Conservation (phyloP, 2,113 vertebrate species). For the Pedionomus torquatus region DNA sequence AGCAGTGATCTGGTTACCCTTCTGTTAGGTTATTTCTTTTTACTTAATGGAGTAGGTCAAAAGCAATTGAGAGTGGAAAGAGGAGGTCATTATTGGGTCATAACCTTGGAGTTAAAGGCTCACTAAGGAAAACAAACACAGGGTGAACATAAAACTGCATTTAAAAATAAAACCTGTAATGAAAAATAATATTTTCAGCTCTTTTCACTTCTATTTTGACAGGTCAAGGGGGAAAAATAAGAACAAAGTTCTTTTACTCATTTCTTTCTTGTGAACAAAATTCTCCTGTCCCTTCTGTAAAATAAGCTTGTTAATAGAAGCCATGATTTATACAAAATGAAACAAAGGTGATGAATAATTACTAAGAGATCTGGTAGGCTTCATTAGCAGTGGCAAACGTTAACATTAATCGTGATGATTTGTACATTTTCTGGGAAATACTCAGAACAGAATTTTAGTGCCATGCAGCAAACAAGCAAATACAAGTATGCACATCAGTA, state of each 20-base stretch:
- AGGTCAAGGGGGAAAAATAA: neutral
- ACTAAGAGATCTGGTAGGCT: neutral
- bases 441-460: neutral
- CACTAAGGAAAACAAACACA: constrained; percentile 46
- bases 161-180: constrained; percentile 38
- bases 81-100: constrained; percentile 56
- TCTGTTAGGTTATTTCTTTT: constrained; percentile 62
- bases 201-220: neutral
- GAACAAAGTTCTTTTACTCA: neutral
- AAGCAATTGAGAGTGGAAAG: constrained; percentile 58
- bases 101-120: constrained; percentile 64
- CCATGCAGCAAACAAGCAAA: neutral
- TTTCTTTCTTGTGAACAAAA: neutral
- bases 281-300: neutral
- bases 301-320: neutral
- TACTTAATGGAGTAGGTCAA: constrained; percentile 68
- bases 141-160: constrained; percentile 8
- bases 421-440: neutral
- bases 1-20: constrained; percentile 73
- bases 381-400: neutral
- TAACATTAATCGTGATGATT: neutral
- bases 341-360: neutral
- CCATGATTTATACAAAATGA: neutral
- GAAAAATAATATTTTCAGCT: constrained; percentile 27
- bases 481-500: neutral